Base-by-base conservation (phyloP, 2,888 invertebrate species). In the Arge pagana region DNA sequence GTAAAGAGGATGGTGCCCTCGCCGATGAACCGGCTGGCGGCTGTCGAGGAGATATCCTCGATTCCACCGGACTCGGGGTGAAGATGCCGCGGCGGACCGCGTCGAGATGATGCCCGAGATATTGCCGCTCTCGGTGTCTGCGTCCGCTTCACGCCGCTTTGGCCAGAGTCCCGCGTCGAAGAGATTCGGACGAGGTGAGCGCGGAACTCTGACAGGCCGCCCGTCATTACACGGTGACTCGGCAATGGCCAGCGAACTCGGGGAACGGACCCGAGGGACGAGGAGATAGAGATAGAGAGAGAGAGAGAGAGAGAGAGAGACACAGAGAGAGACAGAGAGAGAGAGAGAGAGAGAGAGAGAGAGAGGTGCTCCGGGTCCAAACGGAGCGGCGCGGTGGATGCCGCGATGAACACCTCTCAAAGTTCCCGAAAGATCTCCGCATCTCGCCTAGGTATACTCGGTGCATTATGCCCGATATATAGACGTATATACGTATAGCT, bases 141-240 rank as follows among this genome's bases (percentile, higher is more conserved):
- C 58, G 59, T 60, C 53, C 49, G 58, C 51, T 61, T 50, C 42
- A 21, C 28, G 36, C 35, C 50, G 41, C 36, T 21, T 33, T 15
- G 24, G 33, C 49, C 64, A 61, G 60, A 65, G 63, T 55, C 53
- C 61, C 63, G 61, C 60, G 63, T 63, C 58, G 64, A 57, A 58
- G 57, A 59, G 60, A 63, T 57, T 61, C 63, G 64, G 50, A 52
- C 56, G 60, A 57, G 55, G 57, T 63, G n/a, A n/a, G 33, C 13
- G 11, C 18, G 18, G 63, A 60, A 61, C 61, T 61, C 66, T 67
- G 70, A 71, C 72, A 72, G 66, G 65, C 71, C 65, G 71, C 67
- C 66, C 74, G 69, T 74, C 74, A 76, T 76, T 76, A 76, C 74
- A 72, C 67, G 72, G 70, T 76, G 76, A 76, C 76, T 75, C 67